Conservation (phyloP, 2,797 vertebrate species). For the Pogoniulus pusillus region DNA sequence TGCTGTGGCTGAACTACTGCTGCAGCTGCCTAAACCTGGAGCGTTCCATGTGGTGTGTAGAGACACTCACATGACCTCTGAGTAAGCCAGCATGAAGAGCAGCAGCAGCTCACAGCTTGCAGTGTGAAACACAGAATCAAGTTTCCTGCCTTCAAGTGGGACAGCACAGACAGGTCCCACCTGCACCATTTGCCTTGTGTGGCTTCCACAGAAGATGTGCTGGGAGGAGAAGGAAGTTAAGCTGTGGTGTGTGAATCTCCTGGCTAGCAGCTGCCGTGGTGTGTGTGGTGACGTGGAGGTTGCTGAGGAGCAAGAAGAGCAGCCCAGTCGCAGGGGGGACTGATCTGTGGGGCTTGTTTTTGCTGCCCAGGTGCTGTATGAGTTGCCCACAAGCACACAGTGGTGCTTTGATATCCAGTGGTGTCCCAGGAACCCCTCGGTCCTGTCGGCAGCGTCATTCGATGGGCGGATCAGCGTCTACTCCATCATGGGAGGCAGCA, state of each 20-base stretch:
- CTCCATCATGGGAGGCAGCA: slow-evolving; percentile 95
- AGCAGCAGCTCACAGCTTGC: background rate
- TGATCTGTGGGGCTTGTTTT: background rate
- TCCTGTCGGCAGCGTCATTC: slow-evolving; percentile 92
- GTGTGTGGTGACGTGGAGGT: rapidly evolving
- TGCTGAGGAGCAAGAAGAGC: background rate
- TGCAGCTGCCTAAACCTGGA: background rate
- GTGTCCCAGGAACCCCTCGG: slow-evolving; percentile 94
- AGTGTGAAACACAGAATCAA: too few species aligned
- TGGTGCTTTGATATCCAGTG: slow-evolving; percentile 99
- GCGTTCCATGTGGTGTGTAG: background rate
- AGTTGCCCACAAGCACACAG: slow-evolving; percentile 91
- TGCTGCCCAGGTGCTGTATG: slow-evolving; percentile 87
- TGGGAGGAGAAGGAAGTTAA: background rate
- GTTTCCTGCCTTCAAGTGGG: background rate
- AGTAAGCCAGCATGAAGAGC: rapidly evolving
- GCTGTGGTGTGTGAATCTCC: background rate
- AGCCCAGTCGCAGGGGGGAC: background rate
- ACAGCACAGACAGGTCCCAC: background rate
- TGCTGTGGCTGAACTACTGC: background rate
- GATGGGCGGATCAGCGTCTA: slow-evolving; percentile 91
- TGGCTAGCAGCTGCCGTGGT: background rate
- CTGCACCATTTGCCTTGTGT: background rate
- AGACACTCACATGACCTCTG: background rate
- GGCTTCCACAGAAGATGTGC: background rate